Percentiles rank a stretch among this genome's conserved stretches.
Conservation (phyloP, 2,113 vertebrate species). For the Caretta caretta region DNA sequence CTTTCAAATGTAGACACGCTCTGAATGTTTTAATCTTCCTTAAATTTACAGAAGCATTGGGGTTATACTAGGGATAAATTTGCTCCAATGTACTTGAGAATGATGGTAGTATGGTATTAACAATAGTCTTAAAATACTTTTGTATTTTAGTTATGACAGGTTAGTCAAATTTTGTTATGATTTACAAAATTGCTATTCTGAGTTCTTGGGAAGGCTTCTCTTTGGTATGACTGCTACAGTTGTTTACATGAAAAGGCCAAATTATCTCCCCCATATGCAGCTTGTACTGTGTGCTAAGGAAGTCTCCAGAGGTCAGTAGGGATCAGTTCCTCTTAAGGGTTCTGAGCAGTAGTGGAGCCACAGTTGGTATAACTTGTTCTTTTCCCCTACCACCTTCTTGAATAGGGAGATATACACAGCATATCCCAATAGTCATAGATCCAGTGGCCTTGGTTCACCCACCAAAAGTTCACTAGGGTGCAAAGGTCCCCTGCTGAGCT, state of each 20-base stretch:
- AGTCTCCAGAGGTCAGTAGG: not conserved
- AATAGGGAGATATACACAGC: not conserved
- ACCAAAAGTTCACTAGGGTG: not conserved
- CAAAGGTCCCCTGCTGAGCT: not conserved
- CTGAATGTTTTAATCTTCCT: not conserved
- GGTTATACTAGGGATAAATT: not conserved
- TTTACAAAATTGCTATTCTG: not conserved
- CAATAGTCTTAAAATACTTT: accelerated
- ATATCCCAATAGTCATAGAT: not conserved
- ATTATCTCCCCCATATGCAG: not conserved
- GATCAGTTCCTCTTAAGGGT: not conserved
- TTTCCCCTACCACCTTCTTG: not conserved
- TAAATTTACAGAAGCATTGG: not conserved
- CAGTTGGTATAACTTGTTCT: not conserved
- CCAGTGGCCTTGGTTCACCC: not conserved
- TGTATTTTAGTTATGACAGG: not conserved
- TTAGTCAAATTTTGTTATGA: not conserved
- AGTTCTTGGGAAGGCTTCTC: not conserved
- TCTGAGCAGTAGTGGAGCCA: not conserved
- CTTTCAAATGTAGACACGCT: not conserved
- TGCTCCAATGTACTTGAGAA: not conserved
- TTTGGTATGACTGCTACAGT: not conserved
- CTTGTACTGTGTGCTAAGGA: not conserved
- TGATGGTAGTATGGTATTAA: not conserved
- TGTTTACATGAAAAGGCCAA: not conserved